These are phyloP conservation scores for Cheirogaleus major DNA, from an alignment of 2,797 vertebrate species.

Conservation along the genomic window DNA sequence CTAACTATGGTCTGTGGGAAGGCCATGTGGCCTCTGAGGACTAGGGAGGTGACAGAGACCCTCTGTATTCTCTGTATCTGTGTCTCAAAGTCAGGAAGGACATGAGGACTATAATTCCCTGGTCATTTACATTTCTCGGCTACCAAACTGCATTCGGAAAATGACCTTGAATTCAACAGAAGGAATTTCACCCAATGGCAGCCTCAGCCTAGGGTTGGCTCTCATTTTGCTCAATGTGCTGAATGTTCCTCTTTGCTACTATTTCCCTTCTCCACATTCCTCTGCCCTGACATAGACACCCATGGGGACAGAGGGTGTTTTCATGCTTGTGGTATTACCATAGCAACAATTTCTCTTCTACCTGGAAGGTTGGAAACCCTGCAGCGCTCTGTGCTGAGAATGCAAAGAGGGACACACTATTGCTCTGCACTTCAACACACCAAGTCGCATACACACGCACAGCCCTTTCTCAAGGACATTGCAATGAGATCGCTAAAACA, in stretches of 20 bases:
- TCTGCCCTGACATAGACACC: constrained; percentile 45
- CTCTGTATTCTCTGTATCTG: neutral
- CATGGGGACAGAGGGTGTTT: constrained; percentile 57
- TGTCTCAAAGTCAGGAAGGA: neutral
- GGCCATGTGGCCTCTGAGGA: neutral
- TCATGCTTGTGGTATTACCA: constrained; percentile 79
- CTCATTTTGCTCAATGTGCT: neutral
- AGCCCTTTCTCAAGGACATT: constrained; percentile 39
- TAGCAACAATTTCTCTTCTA: constrained; percentile 82
- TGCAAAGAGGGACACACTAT: constrained; percentile 79
- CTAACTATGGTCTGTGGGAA: neutral
- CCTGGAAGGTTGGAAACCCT: constrained; percentile 81
- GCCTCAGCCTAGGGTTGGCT: constrained; percentile 1
- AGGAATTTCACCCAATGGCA: neutral
- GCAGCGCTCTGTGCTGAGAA: constrained; percentile 87
- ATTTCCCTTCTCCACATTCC: constrained; percentile 24
- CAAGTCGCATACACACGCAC: neutral
- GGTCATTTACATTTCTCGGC: neutral
- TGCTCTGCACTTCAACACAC: neutral
- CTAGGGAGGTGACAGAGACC: neutral
- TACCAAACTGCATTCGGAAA: neutral
- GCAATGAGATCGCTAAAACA: constrained; percentile 62
- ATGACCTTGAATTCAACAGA: constrained; percentile 34
- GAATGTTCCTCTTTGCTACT: neutral
- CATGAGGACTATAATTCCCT: neutral